Percentiles rank a stretch among this genome's conserved stretches.
Conservation (phyloP, 2,113 vertebrate species). For the Ariopsis seemanni region DNA sequence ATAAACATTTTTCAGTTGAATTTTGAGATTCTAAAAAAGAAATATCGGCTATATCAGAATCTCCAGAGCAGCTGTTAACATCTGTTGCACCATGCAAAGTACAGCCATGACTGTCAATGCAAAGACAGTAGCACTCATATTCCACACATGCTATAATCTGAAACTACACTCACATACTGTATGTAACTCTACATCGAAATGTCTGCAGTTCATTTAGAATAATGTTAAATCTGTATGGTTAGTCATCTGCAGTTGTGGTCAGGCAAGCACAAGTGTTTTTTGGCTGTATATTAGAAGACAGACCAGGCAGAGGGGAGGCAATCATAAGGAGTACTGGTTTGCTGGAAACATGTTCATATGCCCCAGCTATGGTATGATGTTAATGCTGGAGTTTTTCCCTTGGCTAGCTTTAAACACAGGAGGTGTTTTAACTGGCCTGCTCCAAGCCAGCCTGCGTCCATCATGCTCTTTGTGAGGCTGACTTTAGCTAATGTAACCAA, state of each 20-base stretch:
- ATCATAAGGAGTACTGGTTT: constrained; percentile 4
- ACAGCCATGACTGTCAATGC: background rate
- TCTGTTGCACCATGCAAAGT: background rate
- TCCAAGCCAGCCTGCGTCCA: constrained; percentile 22
- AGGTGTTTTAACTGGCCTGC: constrained; percentile 28
- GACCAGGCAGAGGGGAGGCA: background rate
- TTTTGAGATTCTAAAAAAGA: too few species aligned
- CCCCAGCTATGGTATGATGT: constrained; percentile 13
- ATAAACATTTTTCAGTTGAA: too few species aligned
- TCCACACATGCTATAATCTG: background rate
- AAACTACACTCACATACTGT: background rate
- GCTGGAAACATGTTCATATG: background rate
- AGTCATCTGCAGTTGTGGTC: constrained; percentile 49
- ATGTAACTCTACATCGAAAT: constrained; percentile 30
- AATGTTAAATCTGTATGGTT: constrained; percentile 27
- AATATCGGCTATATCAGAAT: background rate
- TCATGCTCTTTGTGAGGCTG: constrained; percentile 23
- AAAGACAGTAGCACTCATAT: background rate
- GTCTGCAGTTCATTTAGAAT: constrained; percentile 40
- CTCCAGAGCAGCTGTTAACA: constrained; percentile 4
- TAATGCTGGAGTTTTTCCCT: constrained; percentile 11
- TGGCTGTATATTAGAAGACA: background rate
- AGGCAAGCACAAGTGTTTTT: constrained; percentile 1
- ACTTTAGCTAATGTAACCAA: constrained; percentile 50
- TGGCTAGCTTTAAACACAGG: constrained; percentile 5